Base-by-base conservation (phyloP, 1,140 invertebrate species). In the Manduca sexta region DNA sequence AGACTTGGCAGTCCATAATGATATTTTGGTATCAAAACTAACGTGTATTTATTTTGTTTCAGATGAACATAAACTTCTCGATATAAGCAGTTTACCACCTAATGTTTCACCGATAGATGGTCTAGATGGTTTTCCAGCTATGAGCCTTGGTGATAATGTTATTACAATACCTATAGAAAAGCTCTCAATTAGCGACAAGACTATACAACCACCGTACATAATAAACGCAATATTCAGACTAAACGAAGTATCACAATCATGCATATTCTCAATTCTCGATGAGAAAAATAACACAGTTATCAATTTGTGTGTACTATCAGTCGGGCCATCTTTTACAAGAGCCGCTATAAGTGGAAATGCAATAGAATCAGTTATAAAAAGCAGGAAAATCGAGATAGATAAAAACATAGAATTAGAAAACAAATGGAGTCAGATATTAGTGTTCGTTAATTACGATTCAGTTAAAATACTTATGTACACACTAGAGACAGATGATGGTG, bases 211-310 rank as follows among this genome's bases (percentile, higher is more conserved):
- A 5, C 50, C 50, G 6, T 52, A 41, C 14, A 35, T 46, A 3
- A 39, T 52, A 21, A 41, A 45, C 5, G 31, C 50, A 10, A 39
- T 41, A 11, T 46, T 52, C 18, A 52, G 46, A 46, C 14, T 33
- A 2, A 26, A 15, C 26, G 14, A 34, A 13, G 14, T 39, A 3
- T 41, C 29, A 26, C 33, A 43, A 12, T 39, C 38, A n/a, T 52
- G 50, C 14, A 12, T 52, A 12, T 52, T 52, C n/a, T 41, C 37
- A 12, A 30, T 45, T 0, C 35, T 41, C 10, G 35, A 26, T 12
- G 21, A 45, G 10, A 6, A 26, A 26, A 31, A 41, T 2, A 11
- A 37, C 1, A 7, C 31, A 1, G 16, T 41, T 3, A 29, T 52
- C 6, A 41, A 21, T 13, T 14, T 52, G n/a, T 52, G 50, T 8